Conservation (phyloP, 2,888 invertebrate species). For the Mesorhabditis sp. region DNA sequence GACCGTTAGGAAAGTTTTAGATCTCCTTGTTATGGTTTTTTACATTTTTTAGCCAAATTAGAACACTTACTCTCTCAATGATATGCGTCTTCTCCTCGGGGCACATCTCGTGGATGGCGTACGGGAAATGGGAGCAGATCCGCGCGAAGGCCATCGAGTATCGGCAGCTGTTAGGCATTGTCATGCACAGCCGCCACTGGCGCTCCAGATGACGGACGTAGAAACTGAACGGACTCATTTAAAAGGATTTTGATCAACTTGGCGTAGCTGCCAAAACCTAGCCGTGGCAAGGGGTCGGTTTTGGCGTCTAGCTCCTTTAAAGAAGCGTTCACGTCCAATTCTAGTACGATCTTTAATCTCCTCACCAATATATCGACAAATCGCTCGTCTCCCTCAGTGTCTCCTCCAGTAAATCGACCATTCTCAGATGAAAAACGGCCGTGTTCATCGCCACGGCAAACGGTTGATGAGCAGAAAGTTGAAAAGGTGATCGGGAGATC, state of each 20-base stretch:
- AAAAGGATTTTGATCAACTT: not conserved
- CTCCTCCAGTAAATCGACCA: constrained; percentile 95
- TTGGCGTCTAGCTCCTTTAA: no score
- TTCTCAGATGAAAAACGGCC: constrained; percentile 90
- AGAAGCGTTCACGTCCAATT: no score
- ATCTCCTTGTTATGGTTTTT: constrained; percentile 53
- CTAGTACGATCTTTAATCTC: not conserved
- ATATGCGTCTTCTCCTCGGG: constrained; percentile 75
- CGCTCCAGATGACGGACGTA: constrained; percentile 59
- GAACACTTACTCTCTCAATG: constrained; percentile 28
- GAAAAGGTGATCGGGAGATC: constrained; percentile 74
- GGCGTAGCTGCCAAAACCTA: not conserved
- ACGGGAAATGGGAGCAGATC: constrained; percentile 95
- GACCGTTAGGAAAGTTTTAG: not conserved
- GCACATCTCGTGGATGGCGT: constrained; percentile 93
- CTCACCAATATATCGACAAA: constrained; percentile 84
- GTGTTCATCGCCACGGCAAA: constrained; percentile 85
- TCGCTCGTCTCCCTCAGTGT: constrained; percentile 94
- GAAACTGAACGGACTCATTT: constrained; percentile 66
- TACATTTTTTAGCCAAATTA: constrained; percentile 26
- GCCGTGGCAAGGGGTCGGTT: not conserved
- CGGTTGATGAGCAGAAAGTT: constrained; percentile 75
- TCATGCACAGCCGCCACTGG: constrained; percentile 96
- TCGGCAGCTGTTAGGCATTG: constrained; percentile 80
- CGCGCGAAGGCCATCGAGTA: constrained; percentile 95